Evolutionary conservation across 2,797 vertebrate genomes (phyloP).

Genomic region (Ciconia nigra): DNA sequence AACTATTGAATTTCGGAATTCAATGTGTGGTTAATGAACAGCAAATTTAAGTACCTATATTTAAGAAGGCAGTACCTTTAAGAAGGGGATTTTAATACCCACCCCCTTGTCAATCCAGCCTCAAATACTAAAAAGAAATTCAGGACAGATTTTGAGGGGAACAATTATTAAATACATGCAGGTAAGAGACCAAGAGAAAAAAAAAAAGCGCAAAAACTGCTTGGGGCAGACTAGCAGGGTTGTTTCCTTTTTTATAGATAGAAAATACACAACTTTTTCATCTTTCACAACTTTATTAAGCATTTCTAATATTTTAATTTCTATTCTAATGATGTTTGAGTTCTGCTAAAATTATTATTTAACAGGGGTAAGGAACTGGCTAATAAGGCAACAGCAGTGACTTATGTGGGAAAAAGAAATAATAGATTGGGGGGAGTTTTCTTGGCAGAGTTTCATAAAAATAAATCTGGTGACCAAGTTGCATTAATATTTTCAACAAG

Average conservation of each 20-base stretch:
- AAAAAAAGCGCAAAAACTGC: background rate
- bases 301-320: background rate
- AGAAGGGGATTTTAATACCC: background rate
- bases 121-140: background rate
- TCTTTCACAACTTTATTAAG: background rate
- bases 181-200: background rate
- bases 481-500: background rate
- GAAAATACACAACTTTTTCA: background rate
- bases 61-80: background rate
- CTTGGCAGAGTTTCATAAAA: background rate
- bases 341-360: background rate
- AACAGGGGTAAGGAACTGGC: background rate
- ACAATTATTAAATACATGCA: background rate
- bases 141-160: background rate
- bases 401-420: background rate
- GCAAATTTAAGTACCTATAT: background rate
- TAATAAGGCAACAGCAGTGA: background rate
- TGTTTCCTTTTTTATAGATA: background rate
- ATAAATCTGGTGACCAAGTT: background rate
- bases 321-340: background rate
- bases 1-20: background rate
- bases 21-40: background rate
- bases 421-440: background rate
- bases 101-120: background rate
- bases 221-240: background rate